Percentiles rank a stretch among this genome's conserved stretches.
phyloP scores from a whole-genome alignment of 2,888 invertebrate species.

The Nineta flava region DNA sequence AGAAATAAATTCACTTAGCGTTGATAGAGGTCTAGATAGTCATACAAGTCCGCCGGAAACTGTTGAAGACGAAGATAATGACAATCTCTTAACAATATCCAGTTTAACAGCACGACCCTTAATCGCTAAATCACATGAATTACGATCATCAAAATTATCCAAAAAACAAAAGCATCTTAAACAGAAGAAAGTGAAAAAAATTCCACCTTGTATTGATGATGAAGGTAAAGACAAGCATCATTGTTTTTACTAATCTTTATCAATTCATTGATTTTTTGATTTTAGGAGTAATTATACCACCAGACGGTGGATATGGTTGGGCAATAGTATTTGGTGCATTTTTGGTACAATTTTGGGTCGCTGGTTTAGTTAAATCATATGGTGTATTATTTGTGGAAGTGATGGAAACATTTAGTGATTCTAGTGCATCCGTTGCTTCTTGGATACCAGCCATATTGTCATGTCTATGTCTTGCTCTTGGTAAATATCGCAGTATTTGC shows the following conservation, averaged over 20 bases:
- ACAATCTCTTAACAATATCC: conserved; percentile 53
- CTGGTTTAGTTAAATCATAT: conserved; percentile 65
- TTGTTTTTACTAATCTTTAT: neutral
- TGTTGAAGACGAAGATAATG: conserved; percentile 50
- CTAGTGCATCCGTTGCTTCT: conserved; percentile 57
- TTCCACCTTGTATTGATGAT: neutral
- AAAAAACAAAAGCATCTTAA: conserved; percentile 11
- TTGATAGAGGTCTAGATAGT: conserved; percentile 11
- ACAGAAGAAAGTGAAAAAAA: neutral
- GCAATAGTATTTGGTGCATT: conserved; percentile 61
- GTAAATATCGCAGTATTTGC: conserved; percentile 27
- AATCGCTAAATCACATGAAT: conserved; percentile 49
- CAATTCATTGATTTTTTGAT: neutral
- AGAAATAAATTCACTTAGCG: conserved; percentile 6
- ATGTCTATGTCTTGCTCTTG: conserved; percentile 55
- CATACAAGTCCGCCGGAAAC: conserved; percentile 30
- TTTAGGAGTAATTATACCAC: conserved; percentile 26
- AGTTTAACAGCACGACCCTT: conserved; percentile 56
- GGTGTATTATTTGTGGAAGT: conserved; percentile 68
- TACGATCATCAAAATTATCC: conserved; percentile 31
- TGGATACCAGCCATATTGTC: conserved; percentile 69
- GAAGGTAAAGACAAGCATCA: neutral
- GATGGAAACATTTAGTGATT: conserved; percentile 60
- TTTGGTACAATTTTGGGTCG: conserved; percentile 68
- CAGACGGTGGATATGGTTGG: conserved; percentile 66